Evolutionary conservation across 2,113 vertebrate species (phyloP), one percentile per base, ranked within the genome.

Genomic region (Ophiodon elongatus): DNA sequence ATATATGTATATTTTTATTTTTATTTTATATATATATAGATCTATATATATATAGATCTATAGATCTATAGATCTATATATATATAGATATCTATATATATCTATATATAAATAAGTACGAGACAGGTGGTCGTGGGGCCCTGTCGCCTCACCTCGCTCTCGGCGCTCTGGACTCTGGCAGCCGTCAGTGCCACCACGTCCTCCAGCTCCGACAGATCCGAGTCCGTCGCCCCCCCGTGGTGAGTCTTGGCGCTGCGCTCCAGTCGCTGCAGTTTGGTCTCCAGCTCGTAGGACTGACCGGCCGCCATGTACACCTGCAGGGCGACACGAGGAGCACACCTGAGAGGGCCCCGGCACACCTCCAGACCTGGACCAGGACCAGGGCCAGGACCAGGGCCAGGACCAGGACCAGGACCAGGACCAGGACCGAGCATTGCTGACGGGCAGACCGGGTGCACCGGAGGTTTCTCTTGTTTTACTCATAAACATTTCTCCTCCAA

Each of bases 161-260:
- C 97, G 0, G 96, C 94, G 47, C 95, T 95, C 80, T 96, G 97
- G 23, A 99, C 96, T 45, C 96, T 90, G 0, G 96, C 92, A 0
- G 96, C 95, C 0, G 97, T 91, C 0, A 89, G 75, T 0, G 98
- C 95, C 91, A 97, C 96, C 76, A 95, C 96, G 79, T 97, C 97
- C 88, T 98, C 98, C 92, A 99, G 96, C 81, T 97, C 97, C 0
- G 95, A 97, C 31, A 99, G 95, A 86, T 99, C 97, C 0, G 97
- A 95, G 68, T 97, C 97, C 0, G 96, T 94, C 0, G 95, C 90
- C 63, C 95, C 90, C 0, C 92, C 80, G 8, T 95, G 94, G 6
- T 54, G 93, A 25, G 93, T 93, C 47, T 86, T 94, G 23, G 84
- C 29, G 1, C 84, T 93, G 10, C 94, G 94, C 79, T 95, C 94